Base-by-base conservation (phyloP, 2,797 vertebrate species). In the Mastacembelus armatus region DNA sequence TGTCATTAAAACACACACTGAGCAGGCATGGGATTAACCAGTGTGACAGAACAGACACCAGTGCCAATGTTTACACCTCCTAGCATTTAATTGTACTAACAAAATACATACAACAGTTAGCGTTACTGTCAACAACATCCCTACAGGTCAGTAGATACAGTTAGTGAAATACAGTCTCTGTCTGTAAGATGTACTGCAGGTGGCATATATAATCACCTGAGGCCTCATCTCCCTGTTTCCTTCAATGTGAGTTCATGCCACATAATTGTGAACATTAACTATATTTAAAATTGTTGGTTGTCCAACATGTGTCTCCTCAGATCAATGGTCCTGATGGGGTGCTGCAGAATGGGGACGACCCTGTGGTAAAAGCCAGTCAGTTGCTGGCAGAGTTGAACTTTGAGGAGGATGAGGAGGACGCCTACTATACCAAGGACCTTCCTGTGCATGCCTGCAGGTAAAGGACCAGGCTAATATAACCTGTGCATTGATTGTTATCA, bases 351-450 rank as follows among this genome's bases (percentile, higher is more conserved):
- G 96, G 96, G 59, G 95, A 96, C 19, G 96, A 97, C 65, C 93
- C 95, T 65, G 94, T 96, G 65, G 89, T 94, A 15, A 98, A 97
- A 88, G 95, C 95, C 77, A 96, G 95, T 83, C 96, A 98, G 84
- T 85, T 97, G 54, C 85, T 98, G 88, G 96, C 95, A 2, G 96
- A 98, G 82, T 51, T 98, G 63, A 98, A 98, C 84, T 98, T 98
- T 33, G 96, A 98, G 64, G 96, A 98, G 66, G 96, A 98, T 57
- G 96, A 98, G 60, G 96, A 98, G 71, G 96, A 98, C 55, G 95
- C 96, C 0, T 98, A 98, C 14, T 98, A 98, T 73, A 98, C 95
- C 26, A 98, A 98, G 91, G 96, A 98, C 24, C 95, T 98, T n/a
- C 96, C 96, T 0, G 71, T 95, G n/a, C 96, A 98, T 1, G 96